Conservation (phyloP, 2,113 vertebrate species). For the Salvator merianae region DNA sequence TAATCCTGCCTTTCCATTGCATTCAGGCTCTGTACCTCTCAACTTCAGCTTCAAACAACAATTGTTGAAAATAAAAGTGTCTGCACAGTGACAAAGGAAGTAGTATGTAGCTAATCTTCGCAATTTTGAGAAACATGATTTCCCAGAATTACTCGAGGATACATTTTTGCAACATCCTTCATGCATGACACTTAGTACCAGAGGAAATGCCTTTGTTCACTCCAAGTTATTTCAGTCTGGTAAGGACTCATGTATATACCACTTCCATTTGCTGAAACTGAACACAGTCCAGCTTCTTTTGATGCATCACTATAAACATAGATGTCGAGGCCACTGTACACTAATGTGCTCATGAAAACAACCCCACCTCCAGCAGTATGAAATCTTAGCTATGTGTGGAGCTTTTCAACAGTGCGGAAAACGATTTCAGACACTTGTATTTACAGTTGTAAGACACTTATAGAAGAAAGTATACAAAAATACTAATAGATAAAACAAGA, state of each 20-base stretch:
- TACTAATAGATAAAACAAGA: no score
- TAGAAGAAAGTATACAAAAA: no score
- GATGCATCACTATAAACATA: not conserved
- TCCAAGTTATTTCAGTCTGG: not conserved
- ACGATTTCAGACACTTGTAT: no score
- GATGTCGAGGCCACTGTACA: not conserved
- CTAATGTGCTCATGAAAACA: not conserved
- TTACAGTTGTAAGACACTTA: no score
- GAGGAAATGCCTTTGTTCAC: not conserved
- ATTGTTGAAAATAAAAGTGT: not conserved
- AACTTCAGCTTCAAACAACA: not conserved
- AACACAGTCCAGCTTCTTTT: not conserved
- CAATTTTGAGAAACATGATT: accelerated
- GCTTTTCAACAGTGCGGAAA: not conserved
- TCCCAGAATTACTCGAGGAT: no score
- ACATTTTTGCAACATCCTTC: not conserved
- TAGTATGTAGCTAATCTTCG: accelerated
- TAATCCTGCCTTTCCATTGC: not conserved
- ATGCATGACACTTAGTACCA: no score
- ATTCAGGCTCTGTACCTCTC: not conserved
- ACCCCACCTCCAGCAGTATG: not conserved
- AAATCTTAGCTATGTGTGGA: not conserved
- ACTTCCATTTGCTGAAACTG: not conserved
- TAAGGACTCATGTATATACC: not conserved
- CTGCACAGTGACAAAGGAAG: accelerated